Evolutionary conservation across 2,113 vertebrate genomes (phyloP), one percentile per base, ranked within the genome.

Genomic region (Dicentrarchus labrax): DNA sequence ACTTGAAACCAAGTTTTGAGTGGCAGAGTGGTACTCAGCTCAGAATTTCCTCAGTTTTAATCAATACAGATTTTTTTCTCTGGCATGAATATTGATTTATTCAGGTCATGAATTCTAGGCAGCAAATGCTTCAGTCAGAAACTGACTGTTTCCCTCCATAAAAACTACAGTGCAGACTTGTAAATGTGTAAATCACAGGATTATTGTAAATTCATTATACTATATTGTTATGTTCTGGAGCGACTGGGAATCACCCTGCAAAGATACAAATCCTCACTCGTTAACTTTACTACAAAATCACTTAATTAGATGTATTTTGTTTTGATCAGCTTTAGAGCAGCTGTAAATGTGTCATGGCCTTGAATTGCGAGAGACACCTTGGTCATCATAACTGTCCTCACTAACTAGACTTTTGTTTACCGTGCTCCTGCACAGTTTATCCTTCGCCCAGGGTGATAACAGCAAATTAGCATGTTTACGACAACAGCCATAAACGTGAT

Each of bases 401-500:
- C 12, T 15, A 83, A 86, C 84, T 4, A 69, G 22, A 39, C 82
- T 72, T 30, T 21, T 60, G 53, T 56, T 83, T 73, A 64, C 41
- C 64, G 13, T 12, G 19, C 60, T 43, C 15, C 60, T 22, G 57
- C 41, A 15, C 36, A 21, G 47, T 72, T 77, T 60, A 85, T 76
- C 16, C 76, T 84, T 83, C 0, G 1, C 79, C 17, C 50, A 0
- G 60, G 77, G 83, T 72, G 65, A 82, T 82, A 83, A 84, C 82
- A 76, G 86, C 67, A 48, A 72, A 82, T 90, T 79, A 86, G 68
- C 72, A 85, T 78, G 67, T 86, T 86, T 82, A 89, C 56, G 19
- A 84, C 88, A 72, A 73, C 51, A 71, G 50, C 70, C 59, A 48
- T 88, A 69, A 89, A 85, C 0, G 6, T 86, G 81, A 91, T 50